Evolutionary conservation across 2,888 invertebrate genomes (phyloP), one percentile per base, ranked within the genome.

Genomic region (Cataglyphis livida): DNA sequence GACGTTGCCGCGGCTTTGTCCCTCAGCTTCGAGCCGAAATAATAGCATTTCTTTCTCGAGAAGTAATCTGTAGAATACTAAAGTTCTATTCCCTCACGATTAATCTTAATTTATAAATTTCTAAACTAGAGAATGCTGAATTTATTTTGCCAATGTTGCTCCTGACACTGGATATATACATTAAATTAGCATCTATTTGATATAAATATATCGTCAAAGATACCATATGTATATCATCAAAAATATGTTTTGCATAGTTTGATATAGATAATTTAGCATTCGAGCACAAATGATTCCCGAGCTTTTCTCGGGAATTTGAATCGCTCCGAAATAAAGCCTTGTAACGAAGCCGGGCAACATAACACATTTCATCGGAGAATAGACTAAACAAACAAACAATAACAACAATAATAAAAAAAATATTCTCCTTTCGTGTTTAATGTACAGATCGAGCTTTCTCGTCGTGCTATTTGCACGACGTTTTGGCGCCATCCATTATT

Each of bases 341-440:
- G 65, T 79, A 87, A 93, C 92, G 91, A 91, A 94, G 93, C 92
- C 92, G 91, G 91, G 92, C 92, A 91, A 94, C 93, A 92, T 93
- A 92, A 91, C 91, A 70, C 85, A 90, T 91, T 89, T 87, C 90
- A 84, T 81, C 73, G 68, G 82, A 90, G 85, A 90, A 92, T 92
- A 93, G 90, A 93, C 92, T 93, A 92, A 93, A 92, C 89, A 91
- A 92, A 92, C 91, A 92, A 93, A 93, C 91, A 93, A 93, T 91
- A 93, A 93, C 91, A 93, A 93, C 91, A 93, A 93, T 91, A 93
- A 91, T 91, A 93, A 91, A 90, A 92, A 74, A 79, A 35, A 90
- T 89, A 84, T 70, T 91, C 85, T 87, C 82, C 65, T 78, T 87
- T 81, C 68, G 79, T 73, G 74, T 65, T 74, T 59, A 61, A 78